Conservation (phyloP, 2,888 invertebrate species). For the Lasioglossum pauxillum region DNA sequence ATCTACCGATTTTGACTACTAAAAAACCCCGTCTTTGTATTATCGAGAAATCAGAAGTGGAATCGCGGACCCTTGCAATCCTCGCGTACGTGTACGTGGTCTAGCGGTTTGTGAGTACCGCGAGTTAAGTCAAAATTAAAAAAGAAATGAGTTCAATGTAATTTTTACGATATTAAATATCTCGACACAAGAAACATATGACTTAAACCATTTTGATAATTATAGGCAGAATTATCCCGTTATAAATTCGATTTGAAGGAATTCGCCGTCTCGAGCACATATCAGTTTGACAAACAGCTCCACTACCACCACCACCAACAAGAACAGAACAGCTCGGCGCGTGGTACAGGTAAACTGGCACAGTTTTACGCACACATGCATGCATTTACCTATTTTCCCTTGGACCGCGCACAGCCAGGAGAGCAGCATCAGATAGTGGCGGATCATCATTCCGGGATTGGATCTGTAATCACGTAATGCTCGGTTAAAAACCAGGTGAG, state of each 20-base stretch:
- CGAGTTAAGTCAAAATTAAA: no score
- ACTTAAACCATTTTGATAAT: no score
- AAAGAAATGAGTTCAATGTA: no score
- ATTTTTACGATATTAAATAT: no score
- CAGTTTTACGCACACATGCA: constrained; percentile 18
- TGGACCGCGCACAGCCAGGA: constrained; percentile 81
- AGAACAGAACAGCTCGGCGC: neutral
- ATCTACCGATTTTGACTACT: no score
- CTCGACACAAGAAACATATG: no score
- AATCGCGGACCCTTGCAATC: no score
- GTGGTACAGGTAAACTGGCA: neutral
- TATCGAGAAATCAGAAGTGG: no score
- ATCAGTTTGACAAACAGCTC: neutral
- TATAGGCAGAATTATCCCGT: neutral
- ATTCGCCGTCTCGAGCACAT: neutral
- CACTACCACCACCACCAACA: fast-evolving
- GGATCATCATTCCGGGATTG: constrained; percentile 80
- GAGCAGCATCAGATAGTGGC: constrained; percentile 80
- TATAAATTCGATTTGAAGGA: neutral
- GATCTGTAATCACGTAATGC: constrained; percentile 70
- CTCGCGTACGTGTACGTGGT: no score
- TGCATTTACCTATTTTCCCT: constrained; percentile 80
- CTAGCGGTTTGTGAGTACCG: no score
- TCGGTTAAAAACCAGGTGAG: constrained; percentile 10
- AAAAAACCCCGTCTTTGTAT: no score